Evolutionary conservation across 1,140 invertebrate genomes (phyloP).

Genomic region (Phymastichus coffea): DNA sequence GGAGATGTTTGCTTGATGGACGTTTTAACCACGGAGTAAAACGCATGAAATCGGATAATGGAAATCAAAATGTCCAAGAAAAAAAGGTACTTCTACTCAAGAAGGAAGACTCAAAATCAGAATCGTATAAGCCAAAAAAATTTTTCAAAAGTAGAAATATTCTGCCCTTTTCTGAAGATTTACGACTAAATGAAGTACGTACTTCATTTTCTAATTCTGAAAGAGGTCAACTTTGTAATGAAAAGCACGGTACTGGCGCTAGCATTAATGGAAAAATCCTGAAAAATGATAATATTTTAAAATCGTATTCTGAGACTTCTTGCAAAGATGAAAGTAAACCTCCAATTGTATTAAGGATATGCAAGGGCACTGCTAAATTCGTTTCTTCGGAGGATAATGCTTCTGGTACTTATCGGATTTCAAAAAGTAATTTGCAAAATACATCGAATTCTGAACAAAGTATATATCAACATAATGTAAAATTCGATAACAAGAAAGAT

Average conservation of each 20-base stretch:
- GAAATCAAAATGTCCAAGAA: no score
- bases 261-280: constrained; percentile 36
- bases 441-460: constrained; percentile 7
- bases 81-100: no score
- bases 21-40: constrained; percentile 44
- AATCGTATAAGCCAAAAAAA: constrained; percentile 77
- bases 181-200: neutral
- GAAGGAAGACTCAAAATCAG: constrained; percentile 52
- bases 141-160: constrained; percentile 86
- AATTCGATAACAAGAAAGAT: constrained; percentile 28
- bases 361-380: constrained; percentile 63
- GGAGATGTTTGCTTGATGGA: constrained; percentile 45
- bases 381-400: constrained; percentile 47
- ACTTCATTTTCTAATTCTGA: neutral
- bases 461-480: neutral
- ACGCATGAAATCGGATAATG: constrained; percentile 48
- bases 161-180: constrained; percentile 48
- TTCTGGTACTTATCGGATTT: constrained; percentile 45
- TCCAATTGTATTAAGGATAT: constrained; percentile 69
- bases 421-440: constrained; percentile 33
- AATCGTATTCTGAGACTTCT: neutral
- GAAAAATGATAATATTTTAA: constrained; percentile 7
- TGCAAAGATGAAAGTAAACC: constrained; percentile 59
- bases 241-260: no score
- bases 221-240: constrained; percentile 36